phyloP scores from a whole-genome alignment of 2,113 vertebrate species.

The Hystrix brachyura region DNA sequence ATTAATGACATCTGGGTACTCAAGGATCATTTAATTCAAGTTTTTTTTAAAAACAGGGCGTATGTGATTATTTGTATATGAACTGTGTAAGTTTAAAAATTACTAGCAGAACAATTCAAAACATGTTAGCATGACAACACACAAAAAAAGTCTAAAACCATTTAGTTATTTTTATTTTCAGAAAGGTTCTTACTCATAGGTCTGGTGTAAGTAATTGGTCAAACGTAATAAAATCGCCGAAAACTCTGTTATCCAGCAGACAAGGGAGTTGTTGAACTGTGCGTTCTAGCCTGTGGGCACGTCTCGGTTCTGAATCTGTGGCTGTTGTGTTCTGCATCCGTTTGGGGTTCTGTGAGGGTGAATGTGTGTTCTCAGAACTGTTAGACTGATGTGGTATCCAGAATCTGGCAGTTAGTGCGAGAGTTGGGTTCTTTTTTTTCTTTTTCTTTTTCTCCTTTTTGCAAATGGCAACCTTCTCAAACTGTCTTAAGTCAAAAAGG shows the following conservation, averaged over 20 bases:
- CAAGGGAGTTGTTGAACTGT: neutral
- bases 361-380: slow-evolving; percentile 5
- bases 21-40: neutral
- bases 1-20: neutral
- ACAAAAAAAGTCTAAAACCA: neutral
- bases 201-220: neutral
- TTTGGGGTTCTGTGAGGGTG: slow-evolving; percentile 10
- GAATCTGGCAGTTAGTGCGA: neutral
- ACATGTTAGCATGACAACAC: neutral
- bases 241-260: neutral
- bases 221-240: neutral
- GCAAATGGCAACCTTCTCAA: slow-evolving; percentile 9
- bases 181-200: neutral
- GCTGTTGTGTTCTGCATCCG: neutral
- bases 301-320: neutral
- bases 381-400: neutral
- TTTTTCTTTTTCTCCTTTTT: neutral
- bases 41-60: neutral
- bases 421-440: neutral
- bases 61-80: slow-evolving; percentile 15
- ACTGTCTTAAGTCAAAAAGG: neutral
- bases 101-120: neutral
- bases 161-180: slow-evolving; percentile 14
- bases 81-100: neutral
- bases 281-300: neutral